Evolutionary conservation across 2,113 vertebrate species (phyloP), one percentile per base, ranked within the genome.

Genomic region (Micronycteris hirsuta): DNA sequence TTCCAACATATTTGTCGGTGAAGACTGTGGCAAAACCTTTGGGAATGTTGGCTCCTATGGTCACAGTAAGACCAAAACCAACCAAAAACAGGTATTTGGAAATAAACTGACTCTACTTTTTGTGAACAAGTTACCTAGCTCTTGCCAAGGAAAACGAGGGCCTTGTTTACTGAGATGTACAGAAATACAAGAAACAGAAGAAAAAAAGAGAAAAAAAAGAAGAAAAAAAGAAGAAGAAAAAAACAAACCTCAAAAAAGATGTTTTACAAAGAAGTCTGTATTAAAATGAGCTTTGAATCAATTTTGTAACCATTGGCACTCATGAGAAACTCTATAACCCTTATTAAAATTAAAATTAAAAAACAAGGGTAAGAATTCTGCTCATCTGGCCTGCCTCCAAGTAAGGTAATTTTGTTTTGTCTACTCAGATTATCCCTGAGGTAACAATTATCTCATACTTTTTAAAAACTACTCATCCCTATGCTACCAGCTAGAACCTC

Each of bases 371-470:
- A 81, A 86, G 52, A 97, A 70, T 47, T 63, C 68, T 76, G 63
- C 15, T 93, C 54, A 84, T 9, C 52, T 96, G 93, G 93, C 52
- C 56, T 84, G 10, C 41, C 33, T 97, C 93, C 91, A 96, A 90
- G 41, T 36, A 92, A 91, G 58, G 89, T 93, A 96, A 91, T 94
- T 97, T 94, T 92, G 90, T 96, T 94, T 97, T 96, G 92, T 96
- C 89, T 96, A 33, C 63, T 91, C 67, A 96, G 65, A 96, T 94
- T 96, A 94, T 96, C 76, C 76, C 70, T 92, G 91, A 91, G 80
- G 74, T 96, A 96, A 97, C 71, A 97, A 92, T 97, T 97, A 94
- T 86, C 77, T 97, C 91, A 95, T 91, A 71, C 22, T 89, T 95
- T 68, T 89, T 63, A 19, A 70, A 77, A 73, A 83, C n/a, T 84